phyloP scores from a whole-genome alignment of 2,113 vertebrate species.

The Lepus americanus region DNA sequence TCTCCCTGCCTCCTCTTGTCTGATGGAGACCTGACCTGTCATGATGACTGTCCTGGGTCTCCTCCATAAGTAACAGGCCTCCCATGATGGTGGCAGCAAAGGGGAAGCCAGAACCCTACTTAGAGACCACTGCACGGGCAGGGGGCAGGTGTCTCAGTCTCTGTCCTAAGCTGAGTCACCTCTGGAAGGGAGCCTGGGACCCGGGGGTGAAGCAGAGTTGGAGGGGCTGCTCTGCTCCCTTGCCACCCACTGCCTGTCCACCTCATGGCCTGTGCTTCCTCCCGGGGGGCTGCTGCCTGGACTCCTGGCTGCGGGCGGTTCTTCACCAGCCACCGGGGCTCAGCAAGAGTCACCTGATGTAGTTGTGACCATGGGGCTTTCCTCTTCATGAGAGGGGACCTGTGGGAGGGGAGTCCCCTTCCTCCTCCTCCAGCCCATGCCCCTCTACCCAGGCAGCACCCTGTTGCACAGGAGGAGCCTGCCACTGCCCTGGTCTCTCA shows the following conservation, averaged over 20 bases:
- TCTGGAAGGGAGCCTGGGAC: neutral
- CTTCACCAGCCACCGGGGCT: conserved; percentile 76
- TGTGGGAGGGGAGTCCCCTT: conserved; percentile 56
- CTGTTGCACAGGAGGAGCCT: neutral
- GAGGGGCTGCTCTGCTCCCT: neutral
- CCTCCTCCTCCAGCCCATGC: conserved; percentile 5
- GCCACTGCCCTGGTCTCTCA: neutral
- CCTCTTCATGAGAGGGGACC: conserved; percentile 75
- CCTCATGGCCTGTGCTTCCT: conserved; percentile 82
- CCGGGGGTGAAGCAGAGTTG: neutral
- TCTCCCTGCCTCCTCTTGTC: neutral
- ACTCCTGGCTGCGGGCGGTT: conserved; percentile 73
- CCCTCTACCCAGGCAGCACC: neutral
- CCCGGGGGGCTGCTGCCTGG: accelerated
- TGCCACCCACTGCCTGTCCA: conserved; percentile 65
- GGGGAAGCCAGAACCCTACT: neutral
- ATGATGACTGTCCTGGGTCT: neutral
- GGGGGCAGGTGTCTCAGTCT: neutral
- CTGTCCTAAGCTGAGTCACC: neutral
- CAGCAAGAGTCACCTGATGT: conserved; percentile 76
- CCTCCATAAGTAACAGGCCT: neutral
- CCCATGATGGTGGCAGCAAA: too few species aligned
- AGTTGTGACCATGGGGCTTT: conserved; percentile 77
- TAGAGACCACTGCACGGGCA: neutral
- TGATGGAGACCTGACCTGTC: neutral